Base-by-base conservation (phyloP, 2,113 vertebrate genomes). In the Mionectes macconnelli region DNA sequence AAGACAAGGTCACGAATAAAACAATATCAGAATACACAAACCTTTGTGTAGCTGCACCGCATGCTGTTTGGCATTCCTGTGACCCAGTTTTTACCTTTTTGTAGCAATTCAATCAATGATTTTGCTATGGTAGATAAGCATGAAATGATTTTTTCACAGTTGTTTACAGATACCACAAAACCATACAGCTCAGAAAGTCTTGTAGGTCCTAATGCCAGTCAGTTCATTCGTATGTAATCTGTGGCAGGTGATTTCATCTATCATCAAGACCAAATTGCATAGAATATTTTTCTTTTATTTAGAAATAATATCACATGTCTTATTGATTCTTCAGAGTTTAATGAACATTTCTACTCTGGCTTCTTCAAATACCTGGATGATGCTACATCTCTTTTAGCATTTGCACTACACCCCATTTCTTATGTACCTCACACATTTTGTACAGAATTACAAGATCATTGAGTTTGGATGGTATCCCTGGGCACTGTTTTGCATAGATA, bases 1-100 rank as follows among this genome's bases (percentile, higher is more conserved):
- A 88, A 94, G 87, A 90, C 85, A 93, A 95, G 94, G 95, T 95
- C 94, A 91, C 59, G 77, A 63, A 91, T 77, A 86, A 85, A 95
- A 93, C 93, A 93, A 31, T 73, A 94, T 86, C 42, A 33, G 72
- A 93, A 70, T 83, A 86, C 35, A 91, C 63, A 94, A 91, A 62
- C 67, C 63, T 80, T 67, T 84, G 27, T 44, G 47, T 80, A 91
- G 47, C 42, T 70, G 85, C 35, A 67, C 75, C 50, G 40, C 67
- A 76, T n/a, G n/a, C 33, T 69, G 55, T 31, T 82, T 85, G 75
- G 63, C 39, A 70, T 74, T 83, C 45, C 33, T 14, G 9, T 93
- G 78, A 91, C 78, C 55, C 59, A 74, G 39, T 83, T 96, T 90
- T 91, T 91, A 44, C n/a, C 45, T 83, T 85, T 78, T 42, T 85